Evolutionary conservation across 2,797 vertebrate species (phyloP).

Genomic region (Morelia viridis): DNA sequence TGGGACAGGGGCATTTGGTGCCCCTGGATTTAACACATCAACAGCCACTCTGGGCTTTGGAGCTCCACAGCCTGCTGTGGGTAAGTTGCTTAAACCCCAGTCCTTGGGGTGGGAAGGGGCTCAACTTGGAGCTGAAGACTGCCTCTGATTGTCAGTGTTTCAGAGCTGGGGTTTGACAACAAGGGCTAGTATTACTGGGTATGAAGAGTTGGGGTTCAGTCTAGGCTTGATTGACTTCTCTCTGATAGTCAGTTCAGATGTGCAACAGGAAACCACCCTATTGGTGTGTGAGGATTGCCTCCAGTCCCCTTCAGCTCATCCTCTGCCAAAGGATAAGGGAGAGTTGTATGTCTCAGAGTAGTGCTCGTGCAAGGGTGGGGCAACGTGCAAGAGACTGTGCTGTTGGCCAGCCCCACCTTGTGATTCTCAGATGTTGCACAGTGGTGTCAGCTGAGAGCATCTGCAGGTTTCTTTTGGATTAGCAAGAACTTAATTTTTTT

Average conservation of each 20-base stretch:
- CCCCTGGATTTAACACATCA: constrained; percentile 82
- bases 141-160: too few relatives aligned
- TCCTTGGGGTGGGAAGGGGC: too few relatives aligned
- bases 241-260: background rate
- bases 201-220: background rate
- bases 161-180: too few relatives aligned
- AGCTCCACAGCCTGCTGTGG: constrained; percentile 88
- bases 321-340: background rate
- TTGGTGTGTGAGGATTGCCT: background rate
- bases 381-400: background rate
- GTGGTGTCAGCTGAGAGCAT: background rate
- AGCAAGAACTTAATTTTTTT: background rate
- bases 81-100: constrained; percentile 71
- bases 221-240: background rate
- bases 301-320: background rate
- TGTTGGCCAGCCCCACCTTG: background rate
- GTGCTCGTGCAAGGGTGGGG: background rate
- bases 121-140: background rate
- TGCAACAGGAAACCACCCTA: too few relatives aligned
- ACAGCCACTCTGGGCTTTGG: constrained; percentile 84
- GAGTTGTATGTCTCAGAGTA: background rate
- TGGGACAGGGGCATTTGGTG: constrained; percentile 86
- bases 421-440: background rate
- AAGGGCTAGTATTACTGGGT: background rate
- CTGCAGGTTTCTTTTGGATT: background rate